phyloP scores from a whole-genome alignment of 2,888 invertebrate species.

The Pollenia amentaria region DNA sequence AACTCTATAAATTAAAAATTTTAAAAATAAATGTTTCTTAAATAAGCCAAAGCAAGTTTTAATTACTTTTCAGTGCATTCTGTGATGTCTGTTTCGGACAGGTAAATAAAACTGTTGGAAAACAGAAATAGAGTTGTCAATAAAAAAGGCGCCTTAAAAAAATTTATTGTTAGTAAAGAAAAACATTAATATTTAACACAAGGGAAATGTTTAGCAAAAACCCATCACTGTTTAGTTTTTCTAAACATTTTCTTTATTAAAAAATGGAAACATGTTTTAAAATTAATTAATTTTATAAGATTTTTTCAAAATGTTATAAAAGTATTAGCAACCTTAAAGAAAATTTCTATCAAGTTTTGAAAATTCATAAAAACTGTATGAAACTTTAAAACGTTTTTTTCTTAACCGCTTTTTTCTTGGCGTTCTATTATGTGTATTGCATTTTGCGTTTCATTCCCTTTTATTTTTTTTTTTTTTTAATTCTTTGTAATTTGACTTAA shows the following conservation, averaged over 20 bases:
- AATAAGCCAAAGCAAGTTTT: slow-evolving; percentile 30
- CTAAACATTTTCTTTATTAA: too few species aligned
- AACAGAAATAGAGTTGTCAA: slow-evolving; percentile 14
- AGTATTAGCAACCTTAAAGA: too few species aligned
- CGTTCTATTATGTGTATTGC: not conserved
- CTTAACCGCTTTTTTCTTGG: not conserved
- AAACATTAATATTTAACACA: not conserved
- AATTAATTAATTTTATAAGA: too few species aligned
- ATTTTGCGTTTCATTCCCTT: not conserved
- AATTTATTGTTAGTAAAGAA: not conserved
- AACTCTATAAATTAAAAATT: not conserved
- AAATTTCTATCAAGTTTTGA: too few species aligned
- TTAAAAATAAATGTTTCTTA: not conserved
- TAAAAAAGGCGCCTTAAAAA: not conserved
- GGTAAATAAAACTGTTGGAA: slow-evolving; percentile 8
- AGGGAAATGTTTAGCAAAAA: too few species aligned
- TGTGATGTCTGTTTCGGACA: not conserved
- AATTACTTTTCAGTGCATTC: not conserved
- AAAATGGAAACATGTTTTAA: too few species aligned
- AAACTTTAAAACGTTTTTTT: not conserved
- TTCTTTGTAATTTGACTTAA: slow-evolving; percentile 2
- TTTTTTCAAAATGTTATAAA: too few species aligned
- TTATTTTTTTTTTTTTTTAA: not conserved
- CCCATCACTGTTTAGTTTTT: too few species aligned
- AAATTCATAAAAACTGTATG: not conserved